Conservation (phyloP, 2,113 vertebrate genomes). For the Cyprinodon brontotheroides region DNA sequence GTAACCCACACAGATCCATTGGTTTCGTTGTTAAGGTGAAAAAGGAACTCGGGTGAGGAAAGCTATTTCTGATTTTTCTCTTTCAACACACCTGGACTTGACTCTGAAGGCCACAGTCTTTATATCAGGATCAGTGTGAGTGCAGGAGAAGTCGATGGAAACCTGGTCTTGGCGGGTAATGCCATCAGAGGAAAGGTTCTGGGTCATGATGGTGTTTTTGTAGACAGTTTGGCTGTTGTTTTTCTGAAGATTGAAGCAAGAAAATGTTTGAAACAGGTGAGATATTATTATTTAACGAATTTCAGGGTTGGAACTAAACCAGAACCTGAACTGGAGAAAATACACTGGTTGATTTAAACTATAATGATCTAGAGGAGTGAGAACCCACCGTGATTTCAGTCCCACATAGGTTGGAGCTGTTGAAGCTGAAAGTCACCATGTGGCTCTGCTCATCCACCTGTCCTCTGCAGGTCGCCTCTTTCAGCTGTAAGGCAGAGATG, state of each 20-base stretch:
- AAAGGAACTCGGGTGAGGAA: too few species aligned
- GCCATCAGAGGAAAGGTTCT: neutral
- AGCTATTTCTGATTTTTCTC: too few species aligned
- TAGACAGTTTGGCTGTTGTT: constrained; percentile 18
- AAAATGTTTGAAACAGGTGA: neutral
- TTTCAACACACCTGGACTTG: constrained; percentile 12
- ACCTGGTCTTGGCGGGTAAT: neutral
- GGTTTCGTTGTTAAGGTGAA: neutral
- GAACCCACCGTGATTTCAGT: constrained; percentile 17
- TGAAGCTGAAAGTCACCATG: constrained; percentile 36
- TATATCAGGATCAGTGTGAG: constrained; percentile 5
- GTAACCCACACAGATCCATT: neutral
- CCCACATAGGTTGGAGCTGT: constrained; percentile 17
- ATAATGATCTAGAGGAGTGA: neutral
- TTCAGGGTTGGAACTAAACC: too few species aligned
- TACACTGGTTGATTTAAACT: too few species aligned
- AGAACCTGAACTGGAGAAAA: neutral
- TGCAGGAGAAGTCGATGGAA: constrained; percentile 40
- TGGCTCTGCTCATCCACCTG: constrained; percentile 4
- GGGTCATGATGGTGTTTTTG: constrained; percentile 15
- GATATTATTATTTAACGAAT: too few species aligned
- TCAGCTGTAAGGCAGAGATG: constrained; percentile 23
- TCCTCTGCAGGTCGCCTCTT: constrained; percentile 30
- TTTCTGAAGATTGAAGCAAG: constrained; percentile 11
- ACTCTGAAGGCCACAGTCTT: constrained; percentile 17